Percentiles rank a stretch among this genome's conserved stretches.
phyloP scores from a whole-genome alignment of 2,113 vertebrate species.

The Sinocyclocheilus rhinocerous region DNA sequence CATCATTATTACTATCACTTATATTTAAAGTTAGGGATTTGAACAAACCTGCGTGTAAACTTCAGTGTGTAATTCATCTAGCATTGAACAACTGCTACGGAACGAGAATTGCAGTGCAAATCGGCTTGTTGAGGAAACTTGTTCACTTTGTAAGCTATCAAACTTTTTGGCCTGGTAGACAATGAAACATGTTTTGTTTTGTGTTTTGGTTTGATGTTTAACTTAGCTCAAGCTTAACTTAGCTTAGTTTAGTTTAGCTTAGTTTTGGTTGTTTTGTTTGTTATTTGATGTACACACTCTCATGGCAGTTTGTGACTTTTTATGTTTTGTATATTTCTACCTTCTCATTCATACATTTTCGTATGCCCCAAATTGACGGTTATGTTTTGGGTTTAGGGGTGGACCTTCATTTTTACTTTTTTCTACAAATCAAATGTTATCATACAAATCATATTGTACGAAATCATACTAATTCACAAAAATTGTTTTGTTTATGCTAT shows the following conservation, averaged over 20 bases:
- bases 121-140: background rate
- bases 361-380: too few species aligned
- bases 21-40: background rate
- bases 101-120: too few species aligned
- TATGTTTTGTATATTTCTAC: background rate
- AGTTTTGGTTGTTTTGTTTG: background rate
- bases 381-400: background rate
- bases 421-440: background rate
- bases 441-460: too few species aligned
- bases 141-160: background rate
- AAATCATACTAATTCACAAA: background rate
- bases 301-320: background rate
- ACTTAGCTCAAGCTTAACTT: too few species aligned
- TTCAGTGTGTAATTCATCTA: background rate
- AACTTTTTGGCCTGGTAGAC: background rate
- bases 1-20: background rate
- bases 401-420: background rate
- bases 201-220: background rate
- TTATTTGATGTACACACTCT: background rate
- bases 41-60: background rate
- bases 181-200: background rate
- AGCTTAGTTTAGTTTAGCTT: too few species aligned
- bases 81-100: too few species aligned
- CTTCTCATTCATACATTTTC: background rate
- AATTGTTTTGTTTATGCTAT: background rate